These are phyloP conservation scores for Sycophila texana DNA, from an alignment of 2,888 invertebrate species.

Conservation along the genomic window DNA sequence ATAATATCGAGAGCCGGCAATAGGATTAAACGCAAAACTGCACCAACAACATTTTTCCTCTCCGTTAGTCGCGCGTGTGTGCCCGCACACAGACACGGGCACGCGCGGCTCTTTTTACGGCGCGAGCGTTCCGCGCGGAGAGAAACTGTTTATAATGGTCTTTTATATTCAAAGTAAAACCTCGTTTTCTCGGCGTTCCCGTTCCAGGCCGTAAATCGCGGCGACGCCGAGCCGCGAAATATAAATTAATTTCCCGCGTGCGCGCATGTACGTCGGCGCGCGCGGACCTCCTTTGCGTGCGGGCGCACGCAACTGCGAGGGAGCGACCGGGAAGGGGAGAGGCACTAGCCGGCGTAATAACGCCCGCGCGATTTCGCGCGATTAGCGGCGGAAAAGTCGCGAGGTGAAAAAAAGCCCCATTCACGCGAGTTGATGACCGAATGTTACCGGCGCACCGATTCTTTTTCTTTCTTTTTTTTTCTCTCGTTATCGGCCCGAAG, in stretches of 20 bases:
- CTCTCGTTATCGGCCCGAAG: background rate
- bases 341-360: slow-evolving; percentile 5
- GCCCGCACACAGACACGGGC: background rate
- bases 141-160: slow-evolving; percentile 56
- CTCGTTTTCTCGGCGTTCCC: slow-evolving; percentile 53
- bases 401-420: slow-evolving; percentile 18
- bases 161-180: slow-evolving; percentile 56
- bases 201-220: slow-evolving; percentile 57
- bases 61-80: slow-evolving; percentile 14
- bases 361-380: slow-evolving; percentile 1
- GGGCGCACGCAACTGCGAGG: background rate
- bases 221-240: slow-evolving; percentile 53
- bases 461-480: background rate
- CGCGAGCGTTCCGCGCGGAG: slow-evolving; percentile 51
- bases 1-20: slow-evolving; percentile 49
- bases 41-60: slow-evolving; percentile 45
- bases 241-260: slow-evolving; percentile 54
- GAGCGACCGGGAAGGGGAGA: background rate
- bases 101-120: slow-evolving; percentile 52
- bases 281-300: background rate
- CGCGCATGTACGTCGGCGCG: slow-evolving; percentile 28
- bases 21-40: slow-evolving; percentile 53
- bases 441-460: background rate
- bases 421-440: slow-evolving; percentile 6
- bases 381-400: background rate